A percentile compares a stretch with the other conserved stretches of the same genome.
Conservation (phyloP, 2,113 vertebrate species). For the human region DNA sequence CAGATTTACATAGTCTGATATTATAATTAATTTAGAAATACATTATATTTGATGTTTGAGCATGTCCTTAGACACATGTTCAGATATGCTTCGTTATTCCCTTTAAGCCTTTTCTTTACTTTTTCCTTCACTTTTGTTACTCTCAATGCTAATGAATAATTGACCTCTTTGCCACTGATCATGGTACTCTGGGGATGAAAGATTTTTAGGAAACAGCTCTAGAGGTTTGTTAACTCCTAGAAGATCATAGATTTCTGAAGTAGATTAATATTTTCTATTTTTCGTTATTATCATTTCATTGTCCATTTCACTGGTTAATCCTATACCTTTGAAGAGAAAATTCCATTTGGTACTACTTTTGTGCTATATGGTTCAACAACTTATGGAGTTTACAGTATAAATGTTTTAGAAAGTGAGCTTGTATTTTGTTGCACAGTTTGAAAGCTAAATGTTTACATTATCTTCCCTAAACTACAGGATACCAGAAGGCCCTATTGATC, state of each 20-base stretch:
- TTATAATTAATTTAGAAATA: conserved; percentile 37
- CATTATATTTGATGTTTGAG: conserved; percentile 21
- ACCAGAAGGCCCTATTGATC: conserved; percentile 95
- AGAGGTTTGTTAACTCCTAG: conserved; percentile 2
- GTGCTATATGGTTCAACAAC: background rate
- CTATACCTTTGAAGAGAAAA: background rate
- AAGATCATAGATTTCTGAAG: background rate
- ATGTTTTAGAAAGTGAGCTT: conserved; percentile 15
- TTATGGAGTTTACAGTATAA: conserved; percentile 20
- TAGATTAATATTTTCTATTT: conserved; percentile 26
- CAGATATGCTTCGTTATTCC: background rate
- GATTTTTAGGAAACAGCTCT: background rate
- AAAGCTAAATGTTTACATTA: conserved; percentile 56
- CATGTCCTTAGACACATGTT: background rate
- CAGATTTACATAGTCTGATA: background rate
- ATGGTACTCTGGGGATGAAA: background rate
- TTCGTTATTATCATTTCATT: background rate
- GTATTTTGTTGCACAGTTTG: conserved; percentile 23
- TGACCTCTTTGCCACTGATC: background rate
- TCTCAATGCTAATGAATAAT: conserved; percentile 17
- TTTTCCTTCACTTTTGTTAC: background rate
- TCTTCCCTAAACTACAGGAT: conserved; percentile 87
- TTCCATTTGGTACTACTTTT: conserved; percentile 13
- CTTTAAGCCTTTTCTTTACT: background rate
- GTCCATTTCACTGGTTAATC: background rate